Conservation (phyloP, 2,888 invertebrate genomes). For the Anaspis maculata region DNA sequence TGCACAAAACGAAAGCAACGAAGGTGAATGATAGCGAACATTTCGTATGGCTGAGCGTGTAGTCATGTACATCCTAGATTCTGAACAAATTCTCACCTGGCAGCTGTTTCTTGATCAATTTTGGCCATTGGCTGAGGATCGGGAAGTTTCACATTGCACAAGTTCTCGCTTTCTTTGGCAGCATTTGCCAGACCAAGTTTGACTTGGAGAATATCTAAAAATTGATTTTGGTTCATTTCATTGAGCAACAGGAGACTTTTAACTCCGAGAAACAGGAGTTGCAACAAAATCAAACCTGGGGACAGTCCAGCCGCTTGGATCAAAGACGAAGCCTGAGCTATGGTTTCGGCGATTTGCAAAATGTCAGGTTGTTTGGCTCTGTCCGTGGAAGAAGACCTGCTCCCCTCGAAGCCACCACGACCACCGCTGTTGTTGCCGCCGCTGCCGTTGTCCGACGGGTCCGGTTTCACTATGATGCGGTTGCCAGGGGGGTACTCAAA, state of each 20-base stretch:
- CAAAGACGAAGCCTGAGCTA: constrained; percentile 68
- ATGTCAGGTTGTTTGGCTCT: constrained; percentile 47
- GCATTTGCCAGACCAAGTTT: constrained; percentile 16
- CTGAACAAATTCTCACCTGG: too few relatives aligned
- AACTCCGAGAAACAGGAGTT: background rate
- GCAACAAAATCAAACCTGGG: constrained; percentile 22
- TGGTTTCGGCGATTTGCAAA: constrained; percentile 61
- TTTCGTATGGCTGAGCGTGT: too few relatives aligned
- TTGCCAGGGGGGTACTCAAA: constrained; percentile 89
- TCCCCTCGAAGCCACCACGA: constrained; percentile 2
- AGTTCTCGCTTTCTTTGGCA: constrained; percentile 24
- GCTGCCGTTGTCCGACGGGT: constrained; percentile 23
- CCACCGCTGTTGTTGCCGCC: constrained; percentile 20
- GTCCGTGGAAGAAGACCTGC: constrained; percentile 11
- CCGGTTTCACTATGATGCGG: constrained; percentile 66
- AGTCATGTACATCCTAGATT: too few relatives aligned
- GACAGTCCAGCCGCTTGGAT: constrained; percentile 55
- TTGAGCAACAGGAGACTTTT: too few relatives aligned
- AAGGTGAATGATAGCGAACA: too few relatives aligned
- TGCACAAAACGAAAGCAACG: too few relatives aligned
- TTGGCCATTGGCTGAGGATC: constrained; percentile 60
- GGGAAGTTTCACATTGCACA: constrained; percentile 65
- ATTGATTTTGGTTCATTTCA: constrained; percentile 1
- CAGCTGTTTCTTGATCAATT: constrained; percentile 57
- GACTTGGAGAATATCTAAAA: constrained; percentile 17